Evolutionary conservation across 2,113 vertebrate genomes (phyloP).

Genomic region (Paedocypris sp.): DNA sequence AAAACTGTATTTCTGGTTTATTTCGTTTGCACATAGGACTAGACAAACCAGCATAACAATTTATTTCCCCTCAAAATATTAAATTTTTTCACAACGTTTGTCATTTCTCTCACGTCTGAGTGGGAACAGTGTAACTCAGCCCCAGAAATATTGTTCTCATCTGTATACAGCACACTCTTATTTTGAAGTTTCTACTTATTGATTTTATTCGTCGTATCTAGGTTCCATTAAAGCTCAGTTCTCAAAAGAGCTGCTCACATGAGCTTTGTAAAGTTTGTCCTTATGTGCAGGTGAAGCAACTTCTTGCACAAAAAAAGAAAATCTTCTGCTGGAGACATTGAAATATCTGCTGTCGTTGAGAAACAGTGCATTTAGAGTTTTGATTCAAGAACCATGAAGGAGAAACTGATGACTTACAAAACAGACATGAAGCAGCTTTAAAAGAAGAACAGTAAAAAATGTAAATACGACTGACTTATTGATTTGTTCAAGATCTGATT

Average conservation of each 20-base stretch:
- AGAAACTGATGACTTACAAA: no score
- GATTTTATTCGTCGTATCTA: neutral
- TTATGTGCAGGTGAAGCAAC: neutral
- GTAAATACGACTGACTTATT: no score
- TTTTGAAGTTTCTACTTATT: neutral
- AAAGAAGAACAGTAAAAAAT: no score
- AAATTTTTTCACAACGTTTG: no score
- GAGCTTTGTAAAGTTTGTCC: neutral
- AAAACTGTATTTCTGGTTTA: no score
- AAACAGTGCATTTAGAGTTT: neutral
- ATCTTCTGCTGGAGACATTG: neutral
- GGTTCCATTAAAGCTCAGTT: neutral
- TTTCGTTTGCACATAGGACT: no score
- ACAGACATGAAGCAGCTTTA: no score
- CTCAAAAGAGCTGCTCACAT: neutral
- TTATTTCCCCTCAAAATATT: no score
- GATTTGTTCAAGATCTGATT: no score
- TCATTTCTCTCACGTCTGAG: neutral
- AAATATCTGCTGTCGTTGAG: neutral
- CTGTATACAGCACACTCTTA: neutral
- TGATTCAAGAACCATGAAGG: no score
- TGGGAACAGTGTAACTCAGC: neutral
- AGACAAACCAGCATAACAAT: no score
- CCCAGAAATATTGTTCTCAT: neutral
- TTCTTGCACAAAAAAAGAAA: neutral